Evolutionary conservation across 2,888 invertebrate species (phyloP).

Genomic region (Ectemnius lituratus): DNA sequence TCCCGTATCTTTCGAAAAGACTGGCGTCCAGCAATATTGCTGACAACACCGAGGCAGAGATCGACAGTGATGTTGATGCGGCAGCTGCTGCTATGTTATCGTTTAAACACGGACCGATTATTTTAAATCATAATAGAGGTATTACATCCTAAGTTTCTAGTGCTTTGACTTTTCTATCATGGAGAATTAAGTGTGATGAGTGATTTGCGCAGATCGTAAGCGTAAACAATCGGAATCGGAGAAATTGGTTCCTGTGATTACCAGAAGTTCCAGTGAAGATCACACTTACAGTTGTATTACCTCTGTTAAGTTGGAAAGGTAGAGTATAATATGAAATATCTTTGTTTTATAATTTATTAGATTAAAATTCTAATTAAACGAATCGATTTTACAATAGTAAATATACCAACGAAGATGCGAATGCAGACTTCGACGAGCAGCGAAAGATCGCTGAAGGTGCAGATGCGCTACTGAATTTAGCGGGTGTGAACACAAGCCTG

Average conservation of each 20-base stretch:
- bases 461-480: slow-evolving; percentile 87
- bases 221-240: slow-evolving; percentile 70
- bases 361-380: not conserved
- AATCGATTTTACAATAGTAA: slow-evolving; percentile 54
- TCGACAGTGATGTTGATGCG: slow-evolving; percentile 83
- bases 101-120: slow-evolving; percentile 90
- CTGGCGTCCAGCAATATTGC: slow-evolving; percentile 79
- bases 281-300: slow-evolving; percentile 89
- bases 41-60: slow-evolving; percentile 80
- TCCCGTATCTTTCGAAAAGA: slow-evolving; percentile 89
- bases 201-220: slow-evolving; percentile 66
- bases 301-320: slow-evolving; percentile 74
- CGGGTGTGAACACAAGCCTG: slow-evolving; percentile 80
- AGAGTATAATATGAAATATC: not conserved
- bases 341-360: not conserved
- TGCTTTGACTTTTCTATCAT: not conserved
- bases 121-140: slow-evolving; percentile 79
- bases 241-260: slow-evolving; percentile 83
- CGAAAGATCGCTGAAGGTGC: slow-evolving; percentile 88
- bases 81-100: slow-evolving; percentile 92
- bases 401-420: slow-evolving; percentile 62
- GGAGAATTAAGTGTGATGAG: not conserved
- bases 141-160: not conserved
- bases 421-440: slow-evolving; percentile 83
- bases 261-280: slow-evolving; percentile 93